Base-by-base conservation (phyloP, 2,113 vertebrate genomes). In the Alosa alosa region DNA sequence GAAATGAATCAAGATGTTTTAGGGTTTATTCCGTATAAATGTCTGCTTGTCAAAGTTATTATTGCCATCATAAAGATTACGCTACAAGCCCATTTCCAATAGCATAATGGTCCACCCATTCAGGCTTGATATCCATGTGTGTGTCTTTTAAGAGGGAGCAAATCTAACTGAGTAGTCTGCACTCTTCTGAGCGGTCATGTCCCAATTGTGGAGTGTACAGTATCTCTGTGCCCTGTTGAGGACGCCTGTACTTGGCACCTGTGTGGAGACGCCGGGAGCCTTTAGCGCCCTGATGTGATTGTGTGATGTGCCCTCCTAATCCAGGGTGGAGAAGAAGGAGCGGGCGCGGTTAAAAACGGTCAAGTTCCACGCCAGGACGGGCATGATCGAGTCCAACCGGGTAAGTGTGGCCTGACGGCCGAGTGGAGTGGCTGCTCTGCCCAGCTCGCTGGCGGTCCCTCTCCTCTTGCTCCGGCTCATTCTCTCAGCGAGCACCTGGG, bases 301-400 rank as follows among this genome's bases (percentile, higher is more conserved):
- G 9, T 31, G 31, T 39, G n/a, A 3, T 25, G 4, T 31, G 31
- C 49, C 72, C 78, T 85, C 55, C 52, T 3, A 45, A 45, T 22
- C 44, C 88, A 96, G 95, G 92, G 95, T 96, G 92, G 95, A 99
- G 94, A 99, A 99, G 94, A 99, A 99, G 92, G 98, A 99, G 91
- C 92, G 98, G 85, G 98, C 98, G 10, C 96, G 98, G 88, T 97
- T 99, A 96, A 99, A 99, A 98, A 99, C 97, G 0, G 98, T 99
- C 92, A 99, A 99, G 94, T 99, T 99, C 93, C 98, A 99, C 82
- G 98, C 97, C 91, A 96, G 98, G 93, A 99, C 98, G 39, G 98
- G 98, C 92, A 99, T 99, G 97, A 99, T 99, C 86, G 98, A 99
- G 90, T 97, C 97, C 72, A 99, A 97, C 92, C 95, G 98, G 96